Evolutionary conservation across 2,888 invertebrate genomes (phyloP).

Genomic region (Pseudanteris insignis): DNA sequence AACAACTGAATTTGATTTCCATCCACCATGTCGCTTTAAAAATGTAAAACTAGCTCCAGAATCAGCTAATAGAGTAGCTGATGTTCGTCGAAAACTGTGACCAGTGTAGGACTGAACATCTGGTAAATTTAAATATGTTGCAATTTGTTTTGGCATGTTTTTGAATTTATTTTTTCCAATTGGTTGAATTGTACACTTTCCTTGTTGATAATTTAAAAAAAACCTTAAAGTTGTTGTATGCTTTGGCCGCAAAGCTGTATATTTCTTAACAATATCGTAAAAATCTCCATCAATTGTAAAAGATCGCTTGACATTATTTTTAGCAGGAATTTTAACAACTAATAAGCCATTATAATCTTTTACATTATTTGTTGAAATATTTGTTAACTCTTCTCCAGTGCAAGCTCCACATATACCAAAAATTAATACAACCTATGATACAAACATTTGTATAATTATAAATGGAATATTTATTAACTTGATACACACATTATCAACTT

Average conservation of each 20-base stretch:
- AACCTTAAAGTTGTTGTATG: slow-evolving; percentile 20
- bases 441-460: no score
- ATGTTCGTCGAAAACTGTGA: slow-evolving; percentile 46
- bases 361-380: slow-evolving; percentile 33
- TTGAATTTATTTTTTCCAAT: slow-evolving; percentile 42
- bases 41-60: slow-evolving; percentile 15
- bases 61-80: slow-evolving; percentile 42
- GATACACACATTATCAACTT: no score
- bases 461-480: no score
- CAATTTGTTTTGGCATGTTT: slow-evolving; percentile 41
- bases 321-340: slow-evolving; percentile 21
- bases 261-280: slow-evolving; percentile 31
- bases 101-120: slow-evolving; percentile 57
- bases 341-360: slow-evolving; percentile 12
- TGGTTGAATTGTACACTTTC: slow-evolving; percentile 34
- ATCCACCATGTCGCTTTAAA: slow-evolving; percentile 45
- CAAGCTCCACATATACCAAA: slow-evolving; percentile 44
- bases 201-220: slow-evolving; percentile 40
- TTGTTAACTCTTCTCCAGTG: slow-evolving; percentile 32
- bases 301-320: slow-evolving; percentile 17
- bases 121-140: slow-evolving; percentile 36
- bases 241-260: slow-evolving; percentile 24
- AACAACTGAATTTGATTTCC: slow-evolving; percentile 41
- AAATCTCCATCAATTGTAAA: slow-evolving; percentile 37
- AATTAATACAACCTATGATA: slow-evolving; percentile 35